Evolutionary conservation across 2,797 vertebrate genomes (phyloP).

Genomic region (Botia almorhae): DNA sequence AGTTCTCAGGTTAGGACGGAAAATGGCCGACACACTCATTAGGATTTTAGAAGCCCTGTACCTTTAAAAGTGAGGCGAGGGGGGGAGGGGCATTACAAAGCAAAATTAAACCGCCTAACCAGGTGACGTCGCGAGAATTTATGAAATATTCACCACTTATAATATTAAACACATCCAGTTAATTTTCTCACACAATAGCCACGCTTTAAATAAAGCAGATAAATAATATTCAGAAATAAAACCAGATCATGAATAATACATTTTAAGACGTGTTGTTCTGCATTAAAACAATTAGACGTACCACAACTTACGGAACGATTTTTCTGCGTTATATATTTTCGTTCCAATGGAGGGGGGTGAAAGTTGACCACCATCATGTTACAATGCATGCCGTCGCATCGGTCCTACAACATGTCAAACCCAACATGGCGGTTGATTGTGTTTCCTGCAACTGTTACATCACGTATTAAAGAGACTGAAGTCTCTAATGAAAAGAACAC

Average conservation of each 20-base stretch:
- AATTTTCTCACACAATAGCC: background rate
- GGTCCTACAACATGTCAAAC: background rate
- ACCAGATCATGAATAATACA: too few relatives aligned
- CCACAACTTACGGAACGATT: too few relatives aligned
- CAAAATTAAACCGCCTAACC: constrained; percentile 30
- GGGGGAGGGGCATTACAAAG: constrained; percentile 13
- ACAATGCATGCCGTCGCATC: too few relatives aligned
- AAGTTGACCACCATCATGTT: too few relatives aligned
- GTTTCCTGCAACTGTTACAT: constrained; percentile 34
- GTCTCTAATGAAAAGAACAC: constrained; percentile 39
- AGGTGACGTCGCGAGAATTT: constrained; percentile 33
- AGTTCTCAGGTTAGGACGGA: constrained; percentile 51
- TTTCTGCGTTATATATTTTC: too few relatives aligned
- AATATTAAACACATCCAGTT: background rate
- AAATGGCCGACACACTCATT: constrained; percentile 46
- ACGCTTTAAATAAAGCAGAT: too few relatives aligned
- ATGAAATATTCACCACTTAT: background rate
- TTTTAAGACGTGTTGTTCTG: too few relatives aligned
- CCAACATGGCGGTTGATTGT: constrained; percentile 11
- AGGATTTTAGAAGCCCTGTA: constrained; percentile 48
- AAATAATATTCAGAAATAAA: too few relatives aligned
- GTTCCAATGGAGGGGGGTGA: too few relatives aligned
- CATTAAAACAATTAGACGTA: too few relatives aligned
- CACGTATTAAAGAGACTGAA: constrained; percentile 22
- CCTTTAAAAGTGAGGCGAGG: constrained; percentile 24